These are phyloP conservation scores for Cromileptes altivelis DNA, from an alignment of 2,113 vertebrate species.

Conservation along the genomic window DNA sequence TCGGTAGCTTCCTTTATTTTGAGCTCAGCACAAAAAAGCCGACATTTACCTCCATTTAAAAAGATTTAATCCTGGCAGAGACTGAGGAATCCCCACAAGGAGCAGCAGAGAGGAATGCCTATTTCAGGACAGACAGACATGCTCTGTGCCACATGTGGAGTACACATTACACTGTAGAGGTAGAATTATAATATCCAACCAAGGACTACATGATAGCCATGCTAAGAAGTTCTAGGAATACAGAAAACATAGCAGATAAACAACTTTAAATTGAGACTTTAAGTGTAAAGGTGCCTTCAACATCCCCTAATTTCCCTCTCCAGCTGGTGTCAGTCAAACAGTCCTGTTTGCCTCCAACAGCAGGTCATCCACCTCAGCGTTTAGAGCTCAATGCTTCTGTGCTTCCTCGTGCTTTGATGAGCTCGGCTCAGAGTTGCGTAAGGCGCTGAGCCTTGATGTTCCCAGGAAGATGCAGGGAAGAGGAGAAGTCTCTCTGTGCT, in stretches of 20 bases:
- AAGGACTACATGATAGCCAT: background rate
- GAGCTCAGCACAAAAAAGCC: too few species aligned
- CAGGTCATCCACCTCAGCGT: constrained; percentile 34
- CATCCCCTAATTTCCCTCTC: background rate
- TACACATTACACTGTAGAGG: too few species aligned
- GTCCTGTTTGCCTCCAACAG: background rate
- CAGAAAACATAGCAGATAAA: background rate
- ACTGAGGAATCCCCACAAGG: too few species aligned
- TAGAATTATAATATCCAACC: background rate
- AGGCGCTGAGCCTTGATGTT: constrained; percentile 28
- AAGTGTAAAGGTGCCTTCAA: background rate
- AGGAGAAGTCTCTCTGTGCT: constrained; percentile 3
- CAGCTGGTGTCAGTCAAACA: background rate
- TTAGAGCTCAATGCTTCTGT: constrained; percentile 15
- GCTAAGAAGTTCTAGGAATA: background rate
- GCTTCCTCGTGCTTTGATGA: constrained; percentile 25
- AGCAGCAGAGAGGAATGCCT: too few species aligned
- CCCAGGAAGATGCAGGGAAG: constrained; percentile 11
- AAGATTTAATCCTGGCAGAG: background rate
- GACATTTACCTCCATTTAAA: background rate
- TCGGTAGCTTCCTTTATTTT: background rate
- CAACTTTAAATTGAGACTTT: background rate
- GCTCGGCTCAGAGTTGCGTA: constrained; percentile 22
- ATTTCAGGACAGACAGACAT: too few species aligned
- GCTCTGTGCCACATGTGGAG: too few species aligned